phyloP scores from a whole-genome alignment of 2,797 vertebrate genomes.

The Sphaeramia orbicularis region DNA sequence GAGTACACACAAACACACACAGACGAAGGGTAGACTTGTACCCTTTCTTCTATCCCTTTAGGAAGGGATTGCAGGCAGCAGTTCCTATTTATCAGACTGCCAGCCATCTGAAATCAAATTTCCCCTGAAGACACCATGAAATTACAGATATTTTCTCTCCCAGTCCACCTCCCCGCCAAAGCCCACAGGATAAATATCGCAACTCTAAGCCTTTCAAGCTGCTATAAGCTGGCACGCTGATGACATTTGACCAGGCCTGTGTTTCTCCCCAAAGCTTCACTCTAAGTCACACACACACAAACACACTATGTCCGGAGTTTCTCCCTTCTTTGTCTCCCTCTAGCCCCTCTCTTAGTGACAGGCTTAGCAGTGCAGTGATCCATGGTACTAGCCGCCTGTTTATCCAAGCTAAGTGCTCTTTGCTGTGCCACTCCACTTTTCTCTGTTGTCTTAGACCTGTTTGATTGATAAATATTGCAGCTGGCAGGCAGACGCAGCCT shows the following conservation, averaged over 20 bases:
- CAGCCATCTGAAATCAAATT: slow-evolving; percentile 89
- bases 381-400: slow-evolving; percentile 79
- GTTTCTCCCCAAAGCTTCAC: slow-evolving; percentile 79
- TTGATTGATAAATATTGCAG: slow-evolving; percentile 85
- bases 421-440: slow-evolving; percentile 76
- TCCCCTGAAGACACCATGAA: slow-evolving; percentile 89
- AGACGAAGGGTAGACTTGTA: slow-evolving; percentile 71
- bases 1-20: slow-evolving; percentile 12
- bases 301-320: slow-evolving; percentile 62
- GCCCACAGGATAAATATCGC: slow-evolving; percentile 88
- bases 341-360: slow-evolving; percentile 74
- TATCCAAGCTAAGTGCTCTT: slow-evolving; percentile 85
- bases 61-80: slow-evolving; percentile 81
- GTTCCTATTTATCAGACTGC: slow-evolving; percentile 89
- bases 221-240: slow-evolving; percentile 84
- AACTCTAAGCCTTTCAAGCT: slow-evolving; percentile 87
- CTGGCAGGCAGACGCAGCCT: slow-evolving; percentile 63
- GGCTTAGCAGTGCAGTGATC: slow-evolving; percentile 84
- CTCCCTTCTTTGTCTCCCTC: slow-evolving; percentile 68
- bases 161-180: slow-evolving; percentile 78
- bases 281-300: slow-evolving; percentile 56
- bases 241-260: slow-evolving; percentile 86
- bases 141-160: slow-evolving; percentile 87
- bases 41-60: slow-evolving; percentile 78
- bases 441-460: slow-evolving; percentile 77